Evolutionary conservation across 2,113 vertebrate genomes (phyloP), one percentile per base, ranked within the genome.

Genomic region (Rhynchomys soricoides): DNA sequence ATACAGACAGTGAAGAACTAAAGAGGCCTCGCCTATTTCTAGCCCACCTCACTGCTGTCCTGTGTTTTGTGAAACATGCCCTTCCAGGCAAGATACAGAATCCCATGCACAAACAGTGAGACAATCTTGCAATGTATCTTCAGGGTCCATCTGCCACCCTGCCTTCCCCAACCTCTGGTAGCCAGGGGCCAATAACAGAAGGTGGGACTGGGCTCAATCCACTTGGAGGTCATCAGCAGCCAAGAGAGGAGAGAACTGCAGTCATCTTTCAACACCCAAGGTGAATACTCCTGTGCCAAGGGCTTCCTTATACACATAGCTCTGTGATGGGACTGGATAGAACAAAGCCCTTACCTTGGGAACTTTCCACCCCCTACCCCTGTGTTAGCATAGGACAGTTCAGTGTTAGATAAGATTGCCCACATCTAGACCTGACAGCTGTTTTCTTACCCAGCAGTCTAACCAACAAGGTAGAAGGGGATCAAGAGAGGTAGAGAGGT

Each of bases 201-300:
- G 79, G 45, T 26, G 37, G 55, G 37, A 22, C 37, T 40, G 34
- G 40, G 66, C 52, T 95, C 85, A 91, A 22, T 83, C 93, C 81
- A 22, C 43, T 52, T 43, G n/a, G 92, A 45, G 55, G 79, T 43
- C 91, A 37, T 3, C 17, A 70, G 57, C 79, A 64, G 68, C 64
- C 37, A 78, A 50, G 37, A 88, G 71, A 95, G 94, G 95, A 95
- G 73, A 91, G 77, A 96, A 96, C 55, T 6, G 0, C 59, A 79
- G 83, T 40, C 26, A 90, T 73, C 45, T 70, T 78, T 97, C 83
- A 93, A 87, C 57, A 43, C 34, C 43, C 29, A 5, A 79, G 92
- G 86, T 94, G 96, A 93, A 45, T 62, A 75, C 75, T 45, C 37
- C 6, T 52, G 55, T 19, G 31, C 48, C 92, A 37, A 57, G 52